phyloP scores from a whole-genome alignment of 2,888 invertebrate genomes.

The Drosophila neonasuta region DNA sequence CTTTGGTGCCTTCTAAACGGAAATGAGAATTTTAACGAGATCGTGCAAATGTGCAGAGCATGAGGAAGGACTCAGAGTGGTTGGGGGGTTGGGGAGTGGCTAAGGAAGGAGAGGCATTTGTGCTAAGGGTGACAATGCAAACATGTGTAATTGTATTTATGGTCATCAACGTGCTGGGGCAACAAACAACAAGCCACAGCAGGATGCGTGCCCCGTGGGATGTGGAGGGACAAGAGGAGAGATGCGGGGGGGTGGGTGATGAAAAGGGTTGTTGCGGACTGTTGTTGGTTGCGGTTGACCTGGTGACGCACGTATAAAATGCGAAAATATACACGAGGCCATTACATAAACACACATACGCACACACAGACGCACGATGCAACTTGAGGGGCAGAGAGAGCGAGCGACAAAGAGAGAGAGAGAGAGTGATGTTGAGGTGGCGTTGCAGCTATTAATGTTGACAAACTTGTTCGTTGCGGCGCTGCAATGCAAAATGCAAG shows the following conservation, averaged over 20 bases:
- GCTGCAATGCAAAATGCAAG: constrained; percentile 51
- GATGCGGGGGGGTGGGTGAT: not conserved
- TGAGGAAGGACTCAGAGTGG: not conserved
- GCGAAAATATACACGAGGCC: constrained; percentile 67
- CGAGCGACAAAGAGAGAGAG: not conserved
- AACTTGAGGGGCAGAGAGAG: not conserved
- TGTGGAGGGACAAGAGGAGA: constrained; percentile 4
- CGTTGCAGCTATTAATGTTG: constrained; percentile 58
- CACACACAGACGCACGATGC: constrained; percentile 14
- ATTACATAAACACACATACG: constrained; percentile 31
- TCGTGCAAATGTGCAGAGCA: constrained; percentile 1
- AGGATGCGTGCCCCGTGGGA: constrained; percentile 13
- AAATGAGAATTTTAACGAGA: constrained; percentile 69
- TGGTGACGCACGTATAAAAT: constrained; percentile 71
- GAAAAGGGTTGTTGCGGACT: constrained; percentile 9
- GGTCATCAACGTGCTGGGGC: constrained; percentile 63
- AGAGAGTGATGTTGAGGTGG: not conserved
- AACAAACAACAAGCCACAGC: constrained; percentile 46
- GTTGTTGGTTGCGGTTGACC: constrained; percentile 62
- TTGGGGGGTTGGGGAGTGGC: no score
- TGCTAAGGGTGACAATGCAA: constrained; percentile 23
- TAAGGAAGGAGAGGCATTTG: not conserved
- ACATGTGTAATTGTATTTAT: constrained; percentile 65
- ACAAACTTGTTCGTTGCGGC: constrained; percentile 48
- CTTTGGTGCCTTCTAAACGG: constrained; percentile 37